phyloP scores from a whole-genome alignment of 2,888 invertebrate species.

The Melitaea athalia region DNA sequence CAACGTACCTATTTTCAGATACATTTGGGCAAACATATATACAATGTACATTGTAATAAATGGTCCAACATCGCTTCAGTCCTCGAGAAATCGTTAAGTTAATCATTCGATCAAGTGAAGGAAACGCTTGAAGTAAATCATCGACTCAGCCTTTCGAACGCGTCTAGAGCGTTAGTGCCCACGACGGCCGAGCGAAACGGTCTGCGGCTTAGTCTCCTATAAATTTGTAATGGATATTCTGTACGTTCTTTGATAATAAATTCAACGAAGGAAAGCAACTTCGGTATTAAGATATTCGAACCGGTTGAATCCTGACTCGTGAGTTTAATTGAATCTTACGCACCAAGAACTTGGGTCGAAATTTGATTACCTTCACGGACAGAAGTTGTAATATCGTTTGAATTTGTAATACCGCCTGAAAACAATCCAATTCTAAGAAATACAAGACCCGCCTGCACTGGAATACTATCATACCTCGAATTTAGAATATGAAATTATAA shows the following conservation, averaged over 20 bases:
- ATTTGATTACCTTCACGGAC: conserved; percentile 23
- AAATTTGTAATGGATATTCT: conserved; percentile 35
- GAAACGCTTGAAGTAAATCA: conserved; percentile 30
- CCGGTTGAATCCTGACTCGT: conserved; percentile 18
- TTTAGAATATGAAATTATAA: conserved; percentile 19
- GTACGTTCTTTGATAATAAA: conserved; percentile 35
- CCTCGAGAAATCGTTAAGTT: conserved; percentile 18
- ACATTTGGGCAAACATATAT: background rate
- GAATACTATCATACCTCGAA: conserved; percentile 21
- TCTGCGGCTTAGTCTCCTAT: conserved; percentile 18
- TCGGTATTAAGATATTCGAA: conserved; percentile 25
- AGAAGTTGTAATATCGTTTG: conserved; percentile 28
- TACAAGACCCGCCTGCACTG: conserved; percentile 19
- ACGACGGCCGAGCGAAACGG: conserved; percentile 13
- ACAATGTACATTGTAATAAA: background rate
- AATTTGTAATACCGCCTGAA: conserved; percentile 32
- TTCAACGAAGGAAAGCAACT: conserved; percentile 31
- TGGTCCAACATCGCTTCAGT: background rate
- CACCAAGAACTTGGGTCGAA: conserved; percentile 26
- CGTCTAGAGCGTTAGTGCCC: conserved; percentile 13
- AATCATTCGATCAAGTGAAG: conserved; percentile 16
- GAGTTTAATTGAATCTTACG: conserved; percentile 33
- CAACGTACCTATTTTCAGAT: background rate
- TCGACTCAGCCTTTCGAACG: conserved; percentile 13
- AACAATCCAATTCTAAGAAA: conserved; percentile 25